Conservation (phyloP, 2,113 vertebrate genomes). For the Psephotus haematonotus region DNA sequence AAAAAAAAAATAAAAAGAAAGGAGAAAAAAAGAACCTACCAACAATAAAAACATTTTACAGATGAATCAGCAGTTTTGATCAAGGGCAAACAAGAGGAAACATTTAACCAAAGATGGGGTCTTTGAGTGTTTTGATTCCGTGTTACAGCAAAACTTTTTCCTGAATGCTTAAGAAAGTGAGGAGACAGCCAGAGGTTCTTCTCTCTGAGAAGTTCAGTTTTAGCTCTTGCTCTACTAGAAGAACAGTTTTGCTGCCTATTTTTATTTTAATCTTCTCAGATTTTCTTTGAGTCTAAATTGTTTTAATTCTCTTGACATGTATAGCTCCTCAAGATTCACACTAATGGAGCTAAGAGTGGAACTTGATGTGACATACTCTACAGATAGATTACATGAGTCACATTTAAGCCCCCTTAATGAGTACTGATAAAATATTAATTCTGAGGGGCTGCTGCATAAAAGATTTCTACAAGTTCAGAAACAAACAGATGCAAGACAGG, state of each 20-base stretch:
- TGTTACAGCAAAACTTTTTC: not conserved
- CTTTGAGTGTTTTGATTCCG: not conserved
- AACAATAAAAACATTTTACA: not conserved
- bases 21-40: not conserved
- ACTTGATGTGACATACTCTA: not conserved
- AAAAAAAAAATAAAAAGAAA: not conserved
- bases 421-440: not conserved
- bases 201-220: not conserved
- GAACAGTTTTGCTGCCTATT: not conserved
- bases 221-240: not conserved
- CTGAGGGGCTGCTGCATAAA: not conserved
- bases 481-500: not conserved
- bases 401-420: not conserved
- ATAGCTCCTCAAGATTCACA: not conserved
- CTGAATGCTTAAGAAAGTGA: not conserved
- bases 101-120: accelerated
- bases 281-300: not conserved
- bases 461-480: not conserved
- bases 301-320: not conserved
- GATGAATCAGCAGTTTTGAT: not conserved
- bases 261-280: not conserved
- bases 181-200: not conserved
- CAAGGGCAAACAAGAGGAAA: accelerated
- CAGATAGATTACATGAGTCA: constrained; percentile 5
- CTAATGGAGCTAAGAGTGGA: not conserved